Percentiles rank a stretch among this genome's conserved stretches.
phyloP scores from a whole-genome alignment of 2,113 vertebrate genomes.

The Mirza zaza region DNA sequence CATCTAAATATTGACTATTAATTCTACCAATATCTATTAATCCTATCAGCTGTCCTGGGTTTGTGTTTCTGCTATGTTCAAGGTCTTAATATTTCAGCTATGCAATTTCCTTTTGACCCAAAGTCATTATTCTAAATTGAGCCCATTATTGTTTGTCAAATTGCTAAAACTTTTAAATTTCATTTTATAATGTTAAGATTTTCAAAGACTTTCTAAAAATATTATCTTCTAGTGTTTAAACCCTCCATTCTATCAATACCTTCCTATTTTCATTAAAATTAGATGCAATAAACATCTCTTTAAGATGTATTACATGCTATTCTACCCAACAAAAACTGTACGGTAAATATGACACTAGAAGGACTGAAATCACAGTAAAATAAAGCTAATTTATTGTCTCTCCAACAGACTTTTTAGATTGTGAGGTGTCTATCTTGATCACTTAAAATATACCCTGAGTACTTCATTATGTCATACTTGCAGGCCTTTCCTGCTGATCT shows the following conservation, averaged over 20 bases:
- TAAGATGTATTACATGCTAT: conserved; percentile 27
- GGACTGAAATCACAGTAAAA: conserved; percentile 61
- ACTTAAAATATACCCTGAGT: conserved; percentile 39
- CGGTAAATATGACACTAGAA: conserved; percentile 3
- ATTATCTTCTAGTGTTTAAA: conserved; percentile 35
- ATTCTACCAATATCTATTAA: conserved; percentile 28
- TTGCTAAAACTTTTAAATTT: conserved; percentile 32
- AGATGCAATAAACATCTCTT: conserved; percentile 20
- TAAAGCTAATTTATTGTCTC: conserved; percentile 48
- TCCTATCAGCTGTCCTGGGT: background rate
- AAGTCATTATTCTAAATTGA: conserved; percentile 25
- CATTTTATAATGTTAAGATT: conserved; percentile 19
- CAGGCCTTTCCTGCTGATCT: conserved; percentile 18
- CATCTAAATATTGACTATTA: conserved; percentile 9
- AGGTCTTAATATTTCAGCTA: conserved; percentile 39
- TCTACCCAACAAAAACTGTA: conserved; percentile 50
- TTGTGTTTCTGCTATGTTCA: conserved; percentile 38
- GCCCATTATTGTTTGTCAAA: background rate
- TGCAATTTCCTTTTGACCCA: background rate
- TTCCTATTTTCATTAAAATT: conserved; percentile 9
- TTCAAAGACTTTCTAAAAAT: background rate
- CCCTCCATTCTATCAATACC: background rate
- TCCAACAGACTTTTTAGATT: conserved; percentile 14
- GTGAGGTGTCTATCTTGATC: background rate
- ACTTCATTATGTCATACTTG: conserved; percentile 50